Percentiles rank a stretch among this genome's conserved stretches.
phyloP scores from a whole-genome alignment of 2,888 invertebrate genomes.

The Beris chalybata region DNA sequence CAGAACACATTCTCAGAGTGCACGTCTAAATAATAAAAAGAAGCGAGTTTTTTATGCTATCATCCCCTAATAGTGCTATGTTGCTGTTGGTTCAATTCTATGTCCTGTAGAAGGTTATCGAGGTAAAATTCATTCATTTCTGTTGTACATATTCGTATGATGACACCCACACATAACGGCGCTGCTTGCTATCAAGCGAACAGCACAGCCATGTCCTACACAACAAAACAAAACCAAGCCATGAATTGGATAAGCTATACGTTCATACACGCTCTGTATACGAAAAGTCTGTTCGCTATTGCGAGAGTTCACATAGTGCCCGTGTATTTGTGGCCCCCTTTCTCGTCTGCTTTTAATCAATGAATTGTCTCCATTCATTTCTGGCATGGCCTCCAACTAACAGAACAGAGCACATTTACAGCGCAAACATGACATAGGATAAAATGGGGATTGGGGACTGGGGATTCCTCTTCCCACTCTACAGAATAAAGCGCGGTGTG shows the following conservation, averaged over 20 bases:
- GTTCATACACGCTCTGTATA: background rate
- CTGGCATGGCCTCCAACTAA: constrained; percentile 36
- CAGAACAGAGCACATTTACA: constrained; percentile 21
- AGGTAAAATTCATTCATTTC: no score
- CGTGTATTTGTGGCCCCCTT: constrained; percentile 16
- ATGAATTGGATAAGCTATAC: background rate
- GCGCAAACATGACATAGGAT: constrained; percentile 23
- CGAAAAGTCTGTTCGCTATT: background rate
- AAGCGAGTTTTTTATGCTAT: no score
- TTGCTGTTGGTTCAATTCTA: no score
- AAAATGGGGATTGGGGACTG: constrained; percentile 6
- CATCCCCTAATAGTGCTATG: no score
- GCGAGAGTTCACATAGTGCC: background rate
- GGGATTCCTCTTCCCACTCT: constrained; percentile 13
- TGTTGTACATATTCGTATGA: no score
- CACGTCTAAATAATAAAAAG: no score
- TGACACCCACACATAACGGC: no score
- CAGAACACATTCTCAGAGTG: no score
- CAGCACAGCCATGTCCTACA: no score
- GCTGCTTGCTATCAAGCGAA: no score
- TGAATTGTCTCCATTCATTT: constrained; percentile 42
- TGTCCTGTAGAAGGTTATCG: no score
- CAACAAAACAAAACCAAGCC: no score
- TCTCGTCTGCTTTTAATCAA: constrained; percentile 39
- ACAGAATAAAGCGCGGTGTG: background rate